Percentiles rank a stretch among this genome's conserved stretches.
Evolutionary conservation across 2,888 invertebrate genomes (phyloP).

Genomic region (Papilio protenor): DNA sequence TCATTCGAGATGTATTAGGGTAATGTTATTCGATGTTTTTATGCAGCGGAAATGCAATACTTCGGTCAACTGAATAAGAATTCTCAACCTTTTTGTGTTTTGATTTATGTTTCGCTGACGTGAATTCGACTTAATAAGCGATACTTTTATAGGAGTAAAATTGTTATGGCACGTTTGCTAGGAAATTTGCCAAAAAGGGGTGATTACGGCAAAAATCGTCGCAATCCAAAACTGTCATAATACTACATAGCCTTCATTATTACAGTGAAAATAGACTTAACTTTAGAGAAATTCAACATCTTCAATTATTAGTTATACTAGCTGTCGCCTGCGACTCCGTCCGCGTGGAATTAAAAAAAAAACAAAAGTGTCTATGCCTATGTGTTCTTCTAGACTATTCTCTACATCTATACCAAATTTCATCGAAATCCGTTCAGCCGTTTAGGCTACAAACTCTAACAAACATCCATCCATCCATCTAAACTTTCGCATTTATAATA

Average conservation of each 20-base stretch:
- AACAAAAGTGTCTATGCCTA: too few relatives aligned
- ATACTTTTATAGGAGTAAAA: conserved; percentile 15
- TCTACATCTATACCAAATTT: too few relatives aligned
- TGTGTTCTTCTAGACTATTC: too few relatives aligned
- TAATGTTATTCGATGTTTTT: conserved; percentile 74
- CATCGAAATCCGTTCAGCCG: too few relatives aligned
- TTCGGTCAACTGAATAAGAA: conserved; percentile 47
- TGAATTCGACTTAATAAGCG: conserved; percentile 27
- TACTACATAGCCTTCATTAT: conserved; percentile 5
- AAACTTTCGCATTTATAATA: too few relatives aligned
- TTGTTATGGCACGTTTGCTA: not conserved
- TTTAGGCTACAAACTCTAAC: too few relatives aligned
- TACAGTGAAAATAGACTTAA: not conserved
- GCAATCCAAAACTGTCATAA: conserved; percentile 5
- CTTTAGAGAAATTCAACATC: not conserved
- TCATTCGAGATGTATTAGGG: conserved; percentile 78
- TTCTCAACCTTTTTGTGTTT: conserved; percentile 46
- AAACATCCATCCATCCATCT: too few relatives aligned
- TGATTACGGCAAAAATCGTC: conserved; percentile 23
- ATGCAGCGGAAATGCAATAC: conserved; percentile 64
- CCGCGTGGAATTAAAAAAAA: not conserved
- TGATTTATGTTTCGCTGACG: conserved; percentile 4
- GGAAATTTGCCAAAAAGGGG: conserved; percentile 11
- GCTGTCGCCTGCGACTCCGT: too few relatives aligned
- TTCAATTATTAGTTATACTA: not conserved